Evolutionary conservation across 2,888 invertebrate genomes (phyloP), one percentile per base, ranked within the genome.

Genomic region (Willowsia nigromaculata): DNA sequence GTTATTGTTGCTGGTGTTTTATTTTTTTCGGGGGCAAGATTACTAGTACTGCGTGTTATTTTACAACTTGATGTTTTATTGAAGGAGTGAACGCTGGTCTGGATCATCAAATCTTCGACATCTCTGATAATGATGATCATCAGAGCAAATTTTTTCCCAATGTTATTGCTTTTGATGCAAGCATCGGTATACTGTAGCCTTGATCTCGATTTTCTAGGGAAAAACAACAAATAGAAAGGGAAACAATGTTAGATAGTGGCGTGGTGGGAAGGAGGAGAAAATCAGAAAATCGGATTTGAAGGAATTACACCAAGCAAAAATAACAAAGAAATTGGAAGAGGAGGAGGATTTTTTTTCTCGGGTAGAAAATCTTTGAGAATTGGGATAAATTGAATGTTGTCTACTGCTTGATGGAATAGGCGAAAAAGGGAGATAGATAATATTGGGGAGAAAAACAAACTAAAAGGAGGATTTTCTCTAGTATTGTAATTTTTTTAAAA

Each of bases 351-450:
- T 71, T 71, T 43, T 71, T 43, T 33, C 30, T 62, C 82, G 11
- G 25, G 15, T 50, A 88, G 82, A 82, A 71, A 84, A 76, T 88
- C 59, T 83, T 88, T 88, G 82, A 76, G 88, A 88, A 88, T 74
- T 71, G 82, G 83, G 82, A 88, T 83, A 76, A 88, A 88, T 88
- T 88, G 88, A 88, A 88, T 82, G 88, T 88, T 88, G 22, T 81
- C 13, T 59, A n/a, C 33, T 30, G 15, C 30, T 27, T 53, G 74
- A 85, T 53, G 33, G 65, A 85, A 78, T 59, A 18, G 74, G 47
- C 27, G 30, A 37, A 65, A 27, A 56, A 80, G 62, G 78, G 33
- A 71, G 25, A 22, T 30, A 65, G 27, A 33, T 74, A 22, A 9
- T 43, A 37, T 68, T 68, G 50, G 50, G 50, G 76, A 76, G 25